Evolutionary conservation across 2,888 invertebrate genomes (phyloP).

Genomic region (Agonopterix subpropinquella): DNA sequence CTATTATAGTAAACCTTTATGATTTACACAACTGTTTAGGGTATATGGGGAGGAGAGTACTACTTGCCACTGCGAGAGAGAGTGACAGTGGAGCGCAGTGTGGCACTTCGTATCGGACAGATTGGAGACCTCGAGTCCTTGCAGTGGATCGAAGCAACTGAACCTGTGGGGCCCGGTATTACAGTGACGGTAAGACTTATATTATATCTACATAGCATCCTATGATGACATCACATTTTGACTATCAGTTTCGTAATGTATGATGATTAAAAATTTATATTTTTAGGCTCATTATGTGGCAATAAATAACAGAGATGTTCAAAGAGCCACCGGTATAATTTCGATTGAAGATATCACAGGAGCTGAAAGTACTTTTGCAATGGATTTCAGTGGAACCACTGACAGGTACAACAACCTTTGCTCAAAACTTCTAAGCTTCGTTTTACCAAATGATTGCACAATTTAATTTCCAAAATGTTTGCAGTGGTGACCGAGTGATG

Average conservation of each 20-base stretch:
- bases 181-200: not conserved
- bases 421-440: not conserved
- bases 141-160: not conserved
- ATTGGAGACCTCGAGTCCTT: not conserved
- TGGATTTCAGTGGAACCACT: slow-evolving; percentile 52
- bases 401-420: slow-evolving; percentile 24
- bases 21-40: not conserved
- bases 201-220: not conserved
- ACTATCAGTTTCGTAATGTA: not conserved
- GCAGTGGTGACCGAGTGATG: slow-evolving; percentile 69
- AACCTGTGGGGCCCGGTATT: not conserved
- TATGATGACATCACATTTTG: not conserved
- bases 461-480: slow-evolving; percentile 1
- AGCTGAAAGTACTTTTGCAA: slow-evolving; percentile 23
- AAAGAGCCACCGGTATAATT: slow-evolving; percentile 27
- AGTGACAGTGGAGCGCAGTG: not conserved
- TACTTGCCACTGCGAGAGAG: not conserved
- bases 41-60: too few species aligned
- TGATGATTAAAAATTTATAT: not conserved
- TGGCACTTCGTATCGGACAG: not conserved
- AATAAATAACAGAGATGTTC: slow-evolving; percentile 27
- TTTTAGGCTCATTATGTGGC: slow-evolving; percentile 34
- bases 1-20: not conserved
- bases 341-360: slow-evolving; percentile 3
- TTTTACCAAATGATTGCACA: not conserved